Evolutionary conservation across 2,888 invertebrate species (phyloP).

Genomic region (Drosophila mimica): DNA sequence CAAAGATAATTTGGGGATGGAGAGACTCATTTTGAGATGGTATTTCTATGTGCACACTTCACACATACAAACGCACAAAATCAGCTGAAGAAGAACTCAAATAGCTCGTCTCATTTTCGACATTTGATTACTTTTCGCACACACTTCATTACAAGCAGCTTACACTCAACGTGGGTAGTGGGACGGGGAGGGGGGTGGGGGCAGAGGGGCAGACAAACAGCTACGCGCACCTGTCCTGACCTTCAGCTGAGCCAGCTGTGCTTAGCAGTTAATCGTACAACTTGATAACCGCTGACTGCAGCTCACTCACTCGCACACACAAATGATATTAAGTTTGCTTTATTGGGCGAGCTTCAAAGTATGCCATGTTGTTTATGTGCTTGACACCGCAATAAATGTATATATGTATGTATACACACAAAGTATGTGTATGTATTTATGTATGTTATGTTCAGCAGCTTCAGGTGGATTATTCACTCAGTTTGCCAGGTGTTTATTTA

Average conservation of each 20-base stretch:
- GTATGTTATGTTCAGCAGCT: slow-evolving; percentile 27
- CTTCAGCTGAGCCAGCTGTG: slow-evolving; percentile 46
- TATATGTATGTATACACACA: no score
- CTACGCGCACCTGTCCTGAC: slow-evolving; percentile 43
- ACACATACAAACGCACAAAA: slow-evolving; percentile 10
- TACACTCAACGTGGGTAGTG: slow-evolving; percentile 38
- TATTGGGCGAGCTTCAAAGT: slow-evolving; percentile 65
- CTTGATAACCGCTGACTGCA: slow-evolving; percentile 47
- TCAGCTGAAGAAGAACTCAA: slow-evolving; percentile 49
- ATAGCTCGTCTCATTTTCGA: slow-evolving; percentile 74
- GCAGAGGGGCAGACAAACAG: not conserved
- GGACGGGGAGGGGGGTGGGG: not conserved
- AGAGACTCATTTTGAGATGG: slow-evolving; percentile 11
- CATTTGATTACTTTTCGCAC: slow-evolving; percentile 78
- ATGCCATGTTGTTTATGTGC: slow-evolving; percentile 56
- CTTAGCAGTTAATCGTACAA: slow-evolving; percentile 61
- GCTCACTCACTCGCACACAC: slow-evolving; percentile 37
- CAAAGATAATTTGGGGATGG: slow-evolving; percentile 55
- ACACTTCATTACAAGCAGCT: slow-evolving; percentile 73
- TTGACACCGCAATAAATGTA: slow-evolving; percentile 20
- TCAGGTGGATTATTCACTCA: slow-evolving; percentile 34
- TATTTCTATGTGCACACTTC: not conserved
- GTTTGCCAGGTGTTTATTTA: slow-evolving; percentile 38
- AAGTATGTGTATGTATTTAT: not conserved
- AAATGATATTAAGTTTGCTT: slow-evolving; percentile 66